Conservation (phyloP, 2,113 vertebrate genomes). For the Castor canadensis region DNA sequence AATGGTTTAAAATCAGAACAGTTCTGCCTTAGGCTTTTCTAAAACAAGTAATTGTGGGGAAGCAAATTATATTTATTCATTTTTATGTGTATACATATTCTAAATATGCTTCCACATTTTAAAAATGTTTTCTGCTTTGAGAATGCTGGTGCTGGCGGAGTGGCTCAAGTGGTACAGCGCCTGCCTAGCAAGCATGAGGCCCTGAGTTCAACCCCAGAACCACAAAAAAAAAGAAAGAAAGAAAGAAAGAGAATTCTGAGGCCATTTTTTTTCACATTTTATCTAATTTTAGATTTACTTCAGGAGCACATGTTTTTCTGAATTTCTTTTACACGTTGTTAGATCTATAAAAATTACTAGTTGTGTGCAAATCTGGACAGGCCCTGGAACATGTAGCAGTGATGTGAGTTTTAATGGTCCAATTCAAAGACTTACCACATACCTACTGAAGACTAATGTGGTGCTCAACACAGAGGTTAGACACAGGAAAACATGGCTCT, state of each 20-base stretch:
- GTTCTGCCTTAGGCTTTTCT: constrained; percentile 30
- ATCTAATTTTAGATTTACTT: constrained; percentile 33
- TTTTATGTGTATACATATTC: not conserved
- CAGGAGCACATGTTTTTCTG: not conserved
- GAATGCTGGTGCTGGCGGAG: constrained; percentile 1
- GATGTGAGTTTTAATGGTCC: not conserved
- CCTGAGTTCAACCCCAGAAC: no score
- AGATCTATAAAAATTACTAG: not conserved
- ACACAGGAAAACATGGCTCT: not conserved
- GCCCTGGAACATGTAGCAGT: no score
- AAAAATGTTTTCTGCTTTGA: constrained; percentile 25
- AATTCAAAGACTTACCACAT: not conserved
- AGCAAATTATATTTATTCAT: constrained; percentile 17
- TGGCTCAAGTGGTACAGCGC: no score
- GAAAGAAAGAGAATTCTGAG: no score
- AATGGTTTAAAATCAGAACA: not conserved
- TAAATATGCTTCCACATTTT: not conserved
- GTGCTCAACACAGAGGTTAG: not conserved
- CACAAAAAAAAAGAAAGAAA: no score
- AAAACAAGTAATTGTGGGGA: constrained; percentile 37
- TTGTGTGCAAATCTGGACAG: not conserved
- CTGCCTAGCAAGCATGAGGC: no score
- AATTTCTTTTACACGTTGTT: not conserved
- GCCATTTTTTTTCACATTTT: constrained; percentile 33
- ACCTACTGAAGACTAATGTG: not conserved